Base-by-base conservation (phyloP, 1,140 invertebrate species). In the Macrobrachium rosenbergii region DNA sequence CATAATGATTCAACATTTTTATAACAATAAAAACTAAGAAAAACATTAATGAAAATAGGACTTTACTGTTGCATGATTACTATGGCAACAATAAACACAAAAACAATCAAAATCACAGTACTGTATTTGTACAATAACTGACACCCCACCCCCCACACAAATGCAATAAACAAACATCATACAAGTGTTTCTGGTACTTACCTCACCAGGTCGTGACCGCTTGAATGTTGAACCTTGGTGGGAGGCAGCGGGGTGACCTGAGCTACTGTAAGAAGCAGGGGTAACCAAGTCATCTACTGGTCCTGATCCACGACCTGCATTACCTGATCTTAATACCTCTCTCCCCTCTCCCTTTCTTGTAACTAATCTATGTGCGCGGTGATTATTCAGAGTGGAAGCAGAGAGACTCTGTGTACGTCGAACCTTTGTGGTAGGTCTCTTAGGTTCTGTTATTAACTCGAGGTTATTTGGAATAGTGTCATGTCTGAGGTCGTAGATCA, bases 231-330 rank as follows among this genome's bases (percentile, higher is more conserved):
- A 43, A 37, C 80, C 86, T 14, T 83, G 79, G 43, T 87, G 86
- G 78, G 67, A 67, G 52, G 63, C 85, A 60, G 85, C 59, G 58
- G 84, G 63, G 59, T 81, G 78, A 76, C 86, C 81, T 82, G 86
- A 77, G 76, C 86, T 82, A 88, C 86, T 88, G 86, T 82, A 88
- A 88, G 80, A 88, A 67, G 86, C 79, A 88, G 80, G 86, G 79
- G 69, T 73, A 76, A 72, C 80, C 45, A 37, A 19, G 59, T 75
- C 85, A 87, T 88, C 81, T 59, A 78, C 86, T 77, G 80, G 83
- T 59, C 80, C 86, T 88, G 86, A 87, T 72, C 84, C 69, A 63
- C 67, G 82, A 75, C 85, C 85, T 59, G 77, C 63, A 37, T 28
- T 75, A 60, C 83, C 83, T 72, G 14, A 19, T 64, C 83, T 72